Conservation (phyloP, 2,888 invertebrate genomes). For the Pteria penguin region DNA sequence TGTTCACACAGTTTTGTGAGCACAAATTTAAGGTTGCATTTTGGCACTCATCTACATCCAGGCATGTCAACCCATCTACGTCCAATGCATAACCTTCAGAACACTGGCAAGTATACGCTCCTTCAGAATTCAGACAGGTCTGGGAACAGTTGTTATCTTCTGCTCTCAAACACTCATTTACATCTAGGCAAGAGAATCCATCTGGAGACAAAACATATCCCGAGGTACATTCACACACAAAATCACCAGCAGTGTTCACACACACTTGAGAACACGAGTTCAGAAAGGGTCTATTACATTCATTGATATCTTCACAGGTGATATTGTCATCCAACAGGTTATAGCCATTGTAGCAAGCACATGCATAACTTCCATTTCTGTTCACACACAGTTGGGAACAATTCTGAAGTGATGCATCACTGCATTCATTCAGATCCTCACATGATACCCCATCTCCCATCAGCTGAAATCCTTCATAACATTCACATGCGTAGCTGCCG, state of each 20-base stretch:
- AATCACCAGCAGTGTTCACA: not conserved
- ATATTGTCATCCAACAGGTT: not conserved
- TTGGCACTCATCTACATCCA: slow-evolving; percentile 20
- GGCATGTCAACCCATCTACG: not conserved
- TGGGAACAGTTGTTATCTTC: slow-evolving; percentile 9
- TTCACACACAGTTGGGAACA: slow-evolving; percentile 12
- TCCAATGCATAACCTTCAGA: not conserved
- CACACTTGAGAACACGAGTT: slow-evolving; percentile 15
- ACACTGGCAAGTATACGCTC: slow-evolving; percentile 15
- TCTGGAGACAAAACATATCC: not conserved
- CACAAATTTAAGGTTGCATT: slow-evolving; percentile 11
- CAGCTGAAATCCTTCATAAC: not conserved
- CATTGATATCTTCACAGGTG: slow-evolving; percentile 18
- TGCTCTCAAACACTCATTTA: not conserved
- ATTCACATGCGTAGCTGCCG: not conserved
- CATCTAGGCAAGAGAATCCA: not conserved
- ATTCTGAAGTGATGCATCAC: not conserved
- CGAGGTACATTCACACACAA: not conserved
- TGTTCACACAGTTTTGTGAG: slow-evolving; percentile 18
- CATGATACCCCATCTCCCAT: not conserved
- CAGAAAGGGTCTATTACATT: not conserved
- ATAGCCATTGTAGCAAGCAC: slow-evolving; percentile 2
- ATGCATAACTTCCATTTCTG: not conserved
- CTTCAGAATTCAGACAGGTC: slow-evolving; percentile 2
- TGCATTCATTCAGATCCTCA: slow-evolving; percentile 16